Evolutionary conservation across 2,888 invertebrate species (phyloP), one percentile per base, ranked within the genome.

Genomic region (Epistrophe grossulariae): DNA sequence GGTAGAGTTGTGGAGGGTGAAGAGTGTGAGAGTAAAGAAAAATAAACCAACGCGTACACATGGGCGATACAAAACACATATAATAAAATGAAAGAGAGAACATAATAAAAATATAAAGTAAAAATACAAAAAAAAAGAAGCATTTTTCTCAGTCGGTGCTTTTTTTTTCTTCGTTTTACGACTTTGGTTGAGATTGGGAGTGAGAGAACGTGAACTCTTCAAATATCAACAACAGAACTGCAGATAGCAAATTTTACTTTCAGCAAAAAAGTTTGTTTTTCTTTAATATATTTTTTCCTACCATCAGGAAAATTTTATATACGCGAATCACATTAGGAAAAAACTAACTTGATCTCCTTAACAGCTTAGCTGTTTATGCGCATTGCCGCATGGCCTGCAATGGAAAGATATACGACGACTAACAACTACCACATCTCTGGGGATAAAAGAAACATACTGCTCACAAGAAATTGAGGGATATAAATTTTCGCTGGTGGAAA

Each of bases 291-390:
- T 50, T 35, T 66, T 62, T 48, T 66, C 8, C 28, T 48, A 28
- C 31, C 66, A 48, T 48, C 31, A 66, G 17, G 66, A 35, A 45
- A 45, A 31, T 35, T 70, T 52, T 55, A 15, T 79, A 83, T 83
- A 72, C 79, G 82, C 70, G 57, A 79, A 84, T 84, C 60, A 35
- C 55, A 70, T 84, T 73, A 50, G 17, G 19, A 50, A 68, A 76
- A 66, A 76, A 52, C 40, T 40, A 35, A 60, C 71, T 77, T 64
- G 48, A 81, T 76, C 80, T 76, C 52, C 76, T 76, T 64, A 77
- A 82, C 71, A 79, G 59, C 40, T 80, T 35, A 43, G 52, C 48
- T 35, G 19, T 48, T 59, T 66, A 68, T 28, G 55, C 35, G 45
- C n/a, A 72, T 28, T 59, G 55, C n/a, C 19, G n/a, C 31, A 66